Conservation (phyloP, 2,888 invertebrate genomes). For the Torymus auratus region DNA sequence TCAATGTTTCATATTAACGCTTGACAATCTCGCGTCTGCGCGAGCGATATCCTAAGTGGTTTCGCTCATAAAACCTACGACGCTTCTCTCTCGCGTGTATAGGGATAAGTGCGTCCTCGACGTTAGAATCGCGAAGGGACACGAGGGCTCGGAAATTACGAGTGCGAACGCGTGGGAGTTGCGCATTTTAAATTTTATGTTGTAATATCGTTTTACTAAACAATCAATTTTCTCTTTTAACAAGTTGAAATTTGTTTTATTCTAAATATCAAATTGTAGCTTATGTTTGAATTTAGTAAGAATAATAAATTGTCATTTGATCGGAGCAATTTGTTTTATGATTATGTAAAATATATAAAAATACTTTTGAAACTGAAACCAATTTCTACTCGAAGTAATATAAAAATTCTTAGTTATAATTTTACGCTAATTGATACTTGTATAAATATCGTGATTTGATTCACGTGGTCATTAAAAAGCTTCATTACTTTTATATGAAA, state of each 20-base stretch:
- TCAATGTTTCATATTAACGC: slow-evolving; percentile 71
- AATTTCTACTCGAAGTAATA: not conserved
- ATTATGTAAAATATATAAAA: too few relatives aligned
- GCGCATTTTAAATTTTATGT: too few relatives aligned
- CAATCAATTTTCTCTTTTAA: too few relatives aligned
- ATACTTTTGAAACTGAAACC: not conserved
- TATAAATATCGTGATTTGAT: not conserved
- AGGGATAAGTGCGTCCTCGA: slow-evolving; percentile 49
- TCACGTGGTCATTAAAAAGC: not conserved
- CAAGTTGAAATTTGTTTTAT: too few relatives aligned
- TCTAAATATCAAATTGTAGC: too few relatives aligned
- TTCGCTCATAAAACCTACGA: slow-evolving; percentile 74
- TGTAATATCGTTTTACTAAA: too few relatives aligned
- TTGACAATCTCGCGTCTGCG: slow-evolving; percentile 63
- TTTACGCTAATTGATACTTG: not conserved
- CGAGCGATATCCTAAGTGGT: slow-evolving; percentile 73
- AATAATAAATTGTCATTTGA: too few relatives aligned
- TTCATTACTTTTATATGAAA: slow-evolving; percentile 11
- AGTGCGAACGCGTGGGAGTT: too few relatives aligned
- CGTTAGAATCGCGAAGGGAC: not conserved
- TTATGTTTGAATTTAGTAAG: too few relatives aligned
- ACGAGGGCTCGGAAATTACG: not conserved
- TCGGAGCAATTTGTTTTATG: too few relatives aligned
- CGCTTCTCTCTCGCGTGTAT: slow-evolving; percentile 53
- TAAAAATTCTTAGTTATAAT: slow-evolving; percentile 7